A percentile compares a stretch with the other conserved stretches of the same genome.
phyloP scores from a whole-genome alignment of 2,797 vertebrate species.

The Anisognathus igniventris region DNA sequence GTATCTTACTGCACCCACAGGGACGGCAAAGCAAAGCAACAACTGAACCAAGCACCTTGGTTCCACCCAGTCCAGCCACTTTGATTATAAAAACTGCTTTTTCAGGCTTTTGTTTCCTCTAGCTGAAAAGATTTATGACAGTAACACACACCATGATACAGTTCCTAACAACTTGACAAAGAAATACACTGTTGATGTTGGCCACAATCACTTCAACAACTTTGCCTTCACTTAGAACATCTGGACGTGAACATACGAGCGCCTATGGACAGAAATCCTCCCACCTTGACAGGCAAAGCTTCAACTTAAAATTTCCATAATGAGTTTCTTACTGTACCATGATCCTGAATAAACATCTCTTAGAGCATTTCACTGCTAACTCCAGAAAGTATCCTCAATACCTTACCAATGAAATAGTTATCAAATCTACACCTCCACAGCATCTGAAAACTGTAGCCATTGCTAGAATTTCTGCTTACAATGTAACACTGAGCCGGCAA shows the following conservation, averaged over 20 bases:
- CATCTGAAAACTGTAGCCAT: neutral
- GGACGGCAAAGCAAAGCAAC: neutral
- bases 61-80: neutral
- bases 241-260: neutral
- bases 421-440: neutral
- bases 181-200: neutral
- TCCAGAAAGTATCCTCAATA: neutral
- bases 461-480: neutral
- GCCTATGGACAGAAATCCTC: neutral
- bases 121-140: neutral
- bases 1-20: neutral
- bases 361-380: neutral
- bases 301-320: neutral
- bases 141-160: neutral
- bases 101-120: neutral
- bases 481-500: neutral
- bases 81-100: neutral
- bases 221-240: neutral
- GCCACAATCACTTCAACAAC: neutral
- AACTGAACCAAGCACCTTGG: neutral
- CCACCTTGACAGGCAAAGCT: neutral
- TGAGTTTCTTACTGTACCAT: fast-evolving
- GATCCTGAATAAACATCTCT: neutral
- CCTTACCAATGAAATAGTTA: neutral
- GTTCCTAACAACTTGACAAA: neutral